A percentile compares a stretch with the other conserved stretches of the same genome.
phyloP scores from a whole-genome alignment of 2,888 invertebrate species.

The Dasysyrphus tricinctus region DNA sequence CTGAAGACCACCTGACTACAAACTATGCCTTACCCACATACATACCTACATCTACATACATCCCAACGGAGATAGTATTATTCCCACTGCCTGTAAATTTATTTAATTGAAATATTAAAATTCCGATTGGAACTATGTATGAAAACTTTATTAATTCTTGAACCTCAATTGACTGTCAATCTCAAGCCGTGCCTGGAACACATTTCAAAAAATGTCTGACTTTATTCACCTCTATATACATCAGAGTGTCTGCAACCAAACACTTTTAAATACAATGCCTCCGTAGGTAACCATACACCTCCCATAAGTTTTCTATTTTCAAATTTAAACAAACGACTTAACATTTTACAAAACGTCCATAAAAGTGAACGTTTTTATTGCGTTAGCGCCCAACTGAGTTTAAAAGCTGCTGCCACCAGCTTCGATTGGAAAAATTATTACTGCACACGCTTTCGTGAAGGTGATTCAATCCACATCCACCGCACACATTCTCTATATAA shows the following conservation, averaged over 20 bases:
- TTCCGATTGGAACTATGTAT: background rate
- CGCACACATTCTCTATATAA: background rate
- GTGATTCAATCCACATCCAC: constrained; percentile 54
- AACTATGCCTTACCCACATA: no score
- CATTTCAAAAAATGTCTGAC: constrained; percentile 25
- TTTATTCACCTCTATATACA: background rate
- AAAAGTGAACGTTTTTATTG: constrained; percentile 64
- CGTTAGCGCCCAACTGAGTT: constrained; percentile 65
- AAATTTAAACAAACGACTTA: constrained; percentile 55
- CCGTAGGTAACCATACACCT: background rate
- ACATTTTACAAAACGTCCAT: constrained; percentile 14
- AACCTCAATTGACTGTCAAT: constrained; percentile 40
- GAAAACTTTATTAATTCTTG: background rate
- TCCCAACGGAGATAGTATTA: background rate
- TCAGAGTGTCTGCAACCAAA: constrained; percentile 14
- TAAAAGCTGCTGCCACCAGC: constrained; percentile 53
- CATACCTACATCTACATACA: no score
- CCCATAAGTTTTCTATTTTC: constrained; percentile 18
- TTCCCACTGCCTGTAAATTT: constrained; percentile 7
- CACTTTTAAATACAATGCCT: background rate
- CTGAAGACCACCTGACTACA: no score
- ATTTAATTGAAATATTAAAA: constrained; percentile 27
- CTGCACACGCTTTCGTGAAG: constrained; percentile 45
- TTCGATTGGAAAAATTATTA: constrained; percentile 51
- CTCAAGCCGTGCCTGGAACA: constrained; percentile 34